Base-by-base conservation (phyloP, 2,797 vertebrate species). In the Catamblyrhynchus diadema region DNA sequence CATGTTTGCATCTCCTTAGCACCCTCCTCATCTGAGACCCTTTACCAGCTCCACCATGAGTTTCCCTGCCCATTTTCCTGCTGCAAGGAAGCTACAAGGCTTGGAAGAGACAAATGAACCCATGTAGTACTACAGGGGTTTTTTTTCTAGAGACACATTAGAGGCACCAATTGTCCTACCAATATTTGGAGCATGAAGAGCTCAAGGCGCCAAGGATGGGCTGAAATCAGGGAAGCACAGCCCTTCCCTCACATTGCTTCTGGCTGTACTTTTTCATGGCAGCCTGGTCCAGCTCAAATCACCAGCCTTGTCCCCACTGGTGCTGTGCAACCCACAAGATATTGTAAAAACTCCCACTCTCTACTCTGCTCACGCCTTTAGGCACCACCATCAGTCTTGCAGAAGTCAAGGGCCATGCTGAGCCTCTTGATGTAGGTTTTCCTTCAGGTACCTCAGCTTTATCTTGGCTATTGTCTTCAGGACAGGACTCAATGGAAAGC, bases 171-270 rank as follows among this genome's bases (percentile, higher is more conserved):
- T n/a, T 60, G 35, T 45, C 11, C 27, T 45, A 45, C 24, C 25
- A 10, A 15, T 3, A 2, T 24, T n/a, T 0, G 0, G 51, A 41
- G 56, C 53, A 22, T 0, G 9, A 14, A 21, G 28, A 48, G 23
- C 44, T 77, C 41, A 15, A n/a, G 37, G n/a, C 23, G 10, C 16
- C 0, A 1, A n/a, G 19, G 20, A 37, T 2, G 1, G 48, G 32
- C 37, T 91, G 61, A 61, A 81, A 45, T 56, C 32, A 62, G 23
- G 18, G 23, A 15, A 70, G 21, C 9, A 6, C 8, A 65, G 32
- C 27, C 39, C 2, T 59, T 67, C 12, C 39, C 14, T 64, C 53
- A 19, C 14, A 4, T 48, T 41, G 19, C 18, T 71, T 57, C 79
- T 90, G 39, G 12, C 21, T 71, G 13, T 86, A 32, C 16, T 51